Conservation (phyloP, 2,113 vertebrate species). For the Sturnus vulgaris region DNA sequence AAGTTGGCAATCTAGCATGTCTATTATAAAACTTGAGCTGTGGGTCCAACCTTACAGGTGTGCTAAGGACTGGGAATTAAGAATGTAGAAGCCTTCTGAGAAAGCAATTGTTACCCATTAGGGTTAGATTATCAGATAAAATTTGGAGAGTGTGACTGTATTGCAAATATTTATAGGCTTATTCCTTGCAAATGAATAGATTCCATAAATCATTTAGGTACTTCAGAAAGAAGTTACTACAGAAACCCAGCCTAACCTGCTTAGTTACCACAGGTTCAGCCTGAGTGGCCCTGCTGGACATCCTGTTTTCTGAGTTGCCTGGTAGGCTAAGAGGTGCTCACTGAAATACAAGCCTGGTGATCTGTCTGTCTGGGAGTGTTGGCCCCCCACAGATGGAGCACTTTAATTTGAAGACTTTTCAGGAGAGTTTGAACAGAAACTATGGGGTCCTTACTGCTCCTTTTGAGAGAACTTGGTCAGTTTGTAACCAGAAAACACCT, state of each 20-base stretch:
- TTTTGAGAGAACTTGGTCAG: neutral
- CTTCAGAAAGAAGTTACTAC: neutral
- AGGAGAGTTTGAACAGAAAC: neutral
- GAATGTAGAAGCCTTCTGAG: neutral
- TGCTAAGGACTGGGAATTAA: neutral
- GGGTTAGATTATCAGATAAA: neutral
- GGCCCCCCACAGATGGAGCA: fast-evolving
- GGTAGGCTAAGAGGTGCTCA: neutral
- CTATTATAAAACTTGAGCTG: neutral
- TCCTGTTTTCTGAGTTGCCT: neutral
- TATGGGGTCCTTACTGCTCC: neutral
- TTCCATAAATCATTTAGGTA: neutral
- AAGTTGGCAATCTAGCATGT: neutral
- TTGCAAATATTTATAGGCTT: neutral
- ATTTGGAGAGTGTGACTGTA: neutral
- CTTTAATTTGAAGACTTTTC: neutral
- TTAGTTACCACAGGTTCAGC: neutral
- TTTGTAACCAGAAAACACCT: neutral
- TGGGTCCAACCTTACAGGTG: neutral
- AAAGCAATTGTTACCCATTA: neutral
- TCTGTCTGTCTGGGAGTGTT: neutral
- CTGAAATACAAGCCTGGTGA: neutral
- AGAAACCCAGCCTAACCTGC: neutral
- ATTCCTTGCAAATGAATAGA: fast-evolving
- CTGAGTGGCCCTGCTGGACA: neutral